Conservation (phyloP, 2,888 invertebrate species). For the Nephrocerus scutellatus region DNA sequence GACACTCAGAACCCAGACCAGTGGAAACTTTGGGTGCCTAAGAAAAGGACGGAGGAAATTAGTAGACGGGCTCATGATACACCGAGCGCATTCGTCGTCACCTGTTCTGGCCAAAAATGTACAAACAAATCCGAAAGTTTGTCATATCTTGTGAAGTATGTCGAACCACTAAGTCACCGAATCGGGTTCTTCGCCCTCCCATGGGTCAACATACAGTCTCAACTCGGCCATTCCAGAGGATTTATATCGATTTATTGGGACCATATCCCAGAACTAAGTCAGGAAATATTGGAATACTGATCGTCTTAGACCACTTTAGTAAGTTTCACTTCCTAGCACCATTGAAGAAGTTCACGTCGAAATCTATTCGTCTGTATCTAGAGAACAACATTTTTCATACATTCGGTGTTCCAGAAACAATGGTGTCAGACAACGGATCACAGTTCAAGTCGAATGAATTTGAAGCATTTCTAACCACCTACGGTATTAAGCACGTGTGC, state of each 20-base stretch:
- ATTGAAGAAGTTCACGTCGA: conserved; percentile 9
- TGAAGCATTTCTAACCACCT: conserved; percentile 15
- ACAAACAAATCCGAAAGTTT: conserved; percentile 8
- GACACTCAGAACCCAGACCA: too few relatives aligned
- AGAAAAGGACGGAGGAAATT: neutral
- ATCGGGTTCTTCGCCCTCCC: neutral
- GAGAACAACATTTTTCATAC: conserved; percentile 19
- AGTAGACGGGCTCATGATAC: conserved; percentile 3
- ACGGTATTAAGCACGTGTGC: conserved; percentile 16
- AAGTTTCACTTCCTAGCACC: conserved; percentile 12
- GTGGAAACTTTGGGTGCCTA: conserved; percentile 11
- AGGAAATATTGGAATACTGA: conserved; percentile 9
- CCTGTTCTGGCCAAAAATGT: conserved; percentile 12
- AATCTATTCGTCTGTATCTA: conserved; percentile 2
- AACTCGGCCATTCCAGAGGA: conserved; percentile 12
- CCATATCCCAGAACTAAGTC: conserved; percentile 11
- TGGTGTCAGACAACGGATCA: conserved; percentile 28
- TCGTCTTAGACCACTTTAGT: conserved; percentile 13
- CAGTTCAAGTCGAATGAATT: conserved; percentile 23
- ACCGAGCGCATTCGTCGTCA: conserved; percentile 4
- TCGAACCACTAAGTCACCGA: conserved; percentile 1
- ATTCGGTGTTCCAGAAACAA: conserved; percentile 25
- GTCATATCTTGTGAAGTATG: conserved; percentile 3
- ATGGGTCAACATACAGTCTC: too few relatives aligned
- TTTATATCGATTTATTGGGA: conserved; percentile 14